Conservation (phyloP, 1,140 invertebrate genomes). For the Scaptomyza hsui region DNA sequence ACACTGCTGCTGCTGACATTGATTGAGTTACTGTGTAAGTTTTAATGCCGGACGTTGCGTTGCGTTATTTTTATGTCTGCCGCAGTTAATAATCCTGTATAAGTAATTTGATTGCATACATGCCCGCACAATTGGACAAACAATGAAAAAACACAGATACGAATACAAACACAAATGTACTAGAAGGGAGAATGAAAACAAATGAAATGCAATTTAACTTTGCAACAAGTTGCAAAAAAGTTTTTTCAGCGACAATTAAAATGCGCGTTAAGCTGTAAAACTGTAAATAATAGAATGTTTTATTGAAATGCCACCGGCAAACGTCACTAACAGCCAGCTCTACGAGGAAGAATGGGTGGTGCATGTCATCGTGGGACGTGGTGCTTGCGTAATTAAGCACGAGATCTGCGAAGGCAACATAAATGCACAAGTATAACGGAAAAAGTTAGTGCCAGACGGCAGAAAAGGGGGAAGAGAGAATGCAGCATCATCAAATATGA, state of each 20-base stretch:
- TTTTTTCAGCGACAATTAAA: constrained; percentile 54
- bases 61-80: constrained; percentile 9
- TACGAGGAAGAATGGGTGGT: not conserved
- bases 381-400: constrained; percentile 66
- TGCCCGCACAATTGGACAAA: constrained; percentile 9
- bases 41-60: constrained; percentile 26
- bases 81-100: constrained; percentile 26
- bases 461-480: constrained; percentile 7
- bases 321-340: constrained; percentile 1
- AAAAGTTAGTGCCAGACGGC: constrained; percentile 45
- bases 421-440: constrained; percentile 40
- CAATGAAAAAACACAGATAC: constrained; percentile 4
- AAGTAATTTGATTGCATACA: constrained; percentile 22
- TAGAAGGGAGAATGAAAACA: constrained; percentile 8
- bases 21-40: constrained; percentile 65
- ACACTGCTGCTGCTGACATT: constrained; percentile 54
- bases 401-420: constrained; percentile 59
- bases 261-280: constrained; percentile 74
- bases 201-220: constrained; percentile 66
- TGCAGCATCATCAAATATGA: constrained; percentile 47
- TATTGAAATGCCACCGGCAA: constrained; percentile 61
- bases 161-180: constrained; percentile 9
- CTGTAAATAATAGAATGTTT: constrained; percentile 75
- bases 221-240: constrained; percentile 65
- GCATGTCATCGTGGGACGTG: constrained; percentile 20